Evolutionary conservation across 2,113 vertebrate species (phyloP).

Genomic region (Actinemys pallida): DNA sequence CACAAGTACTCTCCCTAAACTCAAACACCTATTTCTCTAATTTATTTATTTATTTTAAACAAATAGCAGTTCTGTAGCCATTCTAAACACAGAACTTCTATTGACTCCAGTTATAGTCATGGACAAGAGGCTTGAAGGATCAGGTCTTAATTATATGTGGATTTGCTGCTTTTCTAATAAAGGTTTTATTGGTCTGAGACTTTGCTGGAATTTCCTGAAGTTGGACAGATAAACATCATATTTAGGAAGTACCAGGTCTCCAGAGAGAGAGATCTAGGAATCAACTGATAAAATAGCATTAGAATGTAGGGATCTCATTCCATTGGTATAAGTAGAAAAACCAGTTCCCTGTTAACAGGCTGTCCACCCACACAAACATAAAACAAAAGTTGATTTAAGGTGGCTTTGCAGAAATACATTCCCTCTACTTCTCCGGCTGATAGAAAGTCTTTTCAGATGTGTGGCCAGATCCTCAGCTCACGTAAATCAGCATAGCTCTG

Average conservation of each 20-base stretch:
- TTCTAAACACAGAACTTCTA: neutral
- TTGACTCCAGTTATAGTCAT: accelerated
- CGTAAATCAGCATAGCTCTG: no score
- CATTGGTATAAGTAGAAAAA: no score
- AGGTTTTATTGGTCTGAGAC: neutral
- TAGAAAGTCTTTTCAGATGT: neutral
- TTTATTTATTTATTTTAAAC: neutral
- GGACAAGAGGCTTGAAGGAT: neutral
- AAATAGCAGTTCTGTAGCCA: neutral
- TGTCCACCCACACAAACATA: neutral
- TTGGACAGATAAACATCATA: neutral
- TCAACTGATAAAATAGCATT: neutral
- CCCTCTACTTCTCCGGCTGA: no score
- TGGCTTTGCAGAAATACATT: neutral
- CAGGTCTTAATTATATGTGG: neutral
- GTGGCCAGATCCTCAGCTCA: neutral
- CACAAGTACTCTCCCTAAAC: neutral
- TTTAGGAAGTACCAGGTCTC: neutral
- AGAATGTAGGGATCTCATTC: neutral
- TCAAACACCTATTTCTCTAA: accelerated
- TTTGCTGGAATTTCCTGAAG: neutral
- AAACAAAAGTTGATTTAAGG: neutral
- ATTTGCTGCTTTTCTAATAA: neutral
- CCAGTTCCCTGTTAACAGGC: neutral
- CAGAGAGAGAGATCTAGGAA: neutral